A percentile compares a stretch with the other conserved stretches of the same genome.
phyloP scores from a whole-genome alignment of 2,888 invertebrate genomes.

The Bruchidius siliquastri region DNA sequence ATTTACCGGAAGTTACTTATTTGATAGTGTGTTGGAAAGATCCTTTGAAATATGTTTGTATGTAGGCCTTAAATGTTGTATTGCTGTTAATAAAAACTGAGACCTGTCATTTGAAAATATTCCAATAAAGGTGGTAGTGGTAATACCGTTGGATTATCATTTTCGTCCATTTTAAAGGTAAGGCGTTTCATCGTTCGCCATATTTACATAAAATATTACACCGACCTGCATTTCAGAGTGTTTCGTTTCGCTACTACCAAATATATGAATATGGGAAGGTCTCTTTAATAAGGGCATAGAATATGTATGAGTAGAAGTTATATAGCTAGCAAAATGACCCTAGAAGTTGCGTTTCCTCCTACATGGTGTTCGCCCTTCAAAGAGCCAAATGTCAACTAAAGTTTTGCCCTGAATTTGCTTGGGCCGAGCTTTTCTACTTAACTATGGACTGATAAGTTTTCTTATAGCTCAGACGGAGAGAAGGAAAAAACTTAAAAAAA shows the following conservation, averaged over 20 bases:
- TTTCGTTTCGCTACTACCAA: not conserved
- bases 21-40: too few relatives aligned
- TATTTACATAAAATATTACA: not conserved
- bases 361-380: not conserved
- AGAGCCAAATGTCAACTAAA: not conserved
- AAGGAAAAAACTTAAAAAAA: too few relatives aligned
- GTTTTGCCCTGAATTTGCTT: too few relatives aligned
- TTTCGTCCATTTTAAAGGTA: not conserved
- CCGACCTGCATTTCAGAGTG: not conserved
- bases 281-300: not conserved
- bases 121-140: not conserved
- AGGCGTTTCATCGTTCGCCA: not conserved
- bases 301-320: not conserved
- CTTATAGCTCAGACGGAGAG: too few relatives aligned
- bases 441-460: too few relatives aligned
- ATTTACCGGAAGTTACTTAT: too few relatives aligned
- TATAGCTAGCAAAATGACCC: not conserved
- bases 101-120: not conserved
- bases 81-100: too few relatives aligned
- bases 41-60: too few relatives aligned
- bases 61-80: too few relatives aligned
- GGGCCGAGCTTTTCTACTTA: too few relatives aligned
- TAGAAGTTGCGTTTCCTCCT: not conserved
- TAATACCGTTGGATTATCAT: not conserved
- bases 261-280: not conserved